Conservation (phyloP, 2,888 invertebrate genomes). For the Thymelicus lineola region DNA sequence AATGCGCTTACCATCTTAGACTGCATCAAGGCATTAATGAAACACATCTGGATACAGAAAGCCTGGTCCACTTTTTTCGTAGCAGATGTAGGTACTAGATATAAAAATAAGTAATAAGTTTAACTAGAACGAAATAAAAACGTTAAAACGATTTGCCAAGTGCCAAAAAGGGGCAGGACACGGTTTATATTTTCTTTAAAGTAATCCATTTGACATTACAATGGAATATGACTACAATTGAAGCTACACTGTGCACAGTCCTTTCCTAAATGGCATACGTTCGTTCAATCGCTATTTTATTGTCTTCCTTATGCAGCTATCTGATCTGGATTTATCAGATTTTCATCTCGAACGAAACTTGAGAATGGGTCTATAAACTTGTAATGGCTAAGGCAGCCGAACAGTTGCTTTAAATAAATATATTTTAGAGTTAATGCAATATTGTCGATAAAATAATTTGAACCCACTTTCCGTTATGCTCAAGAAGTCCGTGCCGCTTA, state of each 20-base stretch:
- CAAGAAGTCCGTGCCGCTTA: constrained; percentile 11
- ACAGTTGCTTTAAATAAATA: constrained; percentile 27
- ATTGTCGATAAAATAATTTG: constrained; percentile 9
- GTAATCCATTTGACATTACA: constrained; percentile 23
- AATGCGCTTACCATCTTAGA: too few species aligned
- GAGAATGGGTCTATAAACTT: constrained; percentile 37
- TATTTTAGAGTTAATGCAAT: constrained; percentile 22
- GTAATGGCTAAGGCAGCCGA: constrained; percentile 18
- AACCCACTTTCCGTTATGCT: constrained; percentile 2
- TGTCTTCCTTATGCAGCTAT: constrained; percentile 34
- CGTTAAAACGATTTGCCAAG: constrained; percentile 13
- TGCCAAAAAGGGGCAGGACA: constrained; percentile 7
- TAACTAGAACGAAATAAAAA: too few species aligned
- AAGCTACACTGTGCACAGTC: constrained; percentile 2
- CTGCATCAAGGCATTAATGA: too few species aligned
- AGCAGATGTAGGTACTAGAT: background rate
- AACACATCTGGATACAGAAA: too few species aligned
- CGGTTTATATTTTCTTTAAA: constrained; percentile 30
- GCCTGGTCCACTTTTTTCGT: background rate
- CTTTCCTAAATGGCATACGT: constrained; percentile 25
- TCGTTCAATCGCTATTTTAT: constrained; percentile 28
- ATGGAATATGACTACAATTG: constrained; percentile 23
- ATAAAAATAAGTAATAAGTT: too few species aligned
- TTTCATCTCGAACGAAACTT: constrained; percentile 35
- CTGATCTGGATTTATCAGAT: constrained; percentile 37